phyloP scores from a whole-genome alignment of 1,140 invertebrate species.

The Vanessa tameamea region DNA sequence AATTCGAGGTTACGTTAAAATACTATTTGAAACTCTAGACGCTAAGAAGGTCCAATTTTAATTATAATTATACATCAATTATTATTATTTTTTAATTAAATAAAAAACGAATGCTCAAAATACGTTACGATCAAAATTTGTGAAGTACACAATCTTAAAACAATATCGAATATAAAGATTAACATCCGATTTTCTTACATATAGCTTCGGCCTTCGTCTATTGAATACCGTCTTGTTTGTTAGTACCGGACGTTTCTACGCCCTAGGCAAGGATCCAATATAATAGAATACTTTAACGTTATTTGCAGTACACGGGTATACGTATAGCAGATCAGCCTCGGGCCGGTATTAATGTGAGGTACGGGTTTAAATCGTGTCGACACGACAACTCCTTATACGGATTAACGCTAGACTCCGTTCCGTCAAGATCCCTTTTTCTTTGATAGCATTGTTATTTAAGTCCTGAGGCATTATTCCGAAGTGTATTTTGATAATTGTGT shows the following conservation, averaged over 20 bases:
- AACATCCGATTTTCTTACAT: conserved; percentile 3
- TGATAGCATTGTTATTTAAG: conserved; percentile 40
- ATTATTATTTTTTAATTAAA: too few relatives aligned
- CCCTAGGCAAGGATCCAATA: conserved; percentile 74
- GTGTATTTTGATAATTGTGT: conserved; percentile 11
- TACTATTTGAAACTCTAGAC: too few relatives aligned
- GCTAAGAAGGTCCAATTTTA: too few relatives aligned
- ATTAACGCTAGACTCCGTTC: conserved; percentile 51
- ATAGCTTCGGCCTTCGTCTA: conserved; percentile 38
- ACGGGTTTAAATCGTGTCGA: conserved; percentile 62
- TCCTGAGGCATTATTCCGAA: conserved; percentile 18
- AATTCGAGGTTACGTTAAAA: too few relatives aligned
- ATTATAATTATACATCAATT: too few relatives aligned
- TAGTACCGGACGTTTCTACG: conserved; percentile 63
- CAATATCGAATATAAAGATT: conserved; percentile 26
- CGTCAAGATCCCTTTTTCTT: conserved; percentile 38
- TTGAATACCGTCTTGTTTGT: conserved; percentile 73
- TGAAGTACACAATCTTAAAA: background rate
- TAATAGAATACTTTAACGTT: conserved; percentile 77
- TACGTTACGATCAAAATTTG: too few relatives aligned
- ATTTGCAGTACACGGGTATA: conserved; percentile 69
- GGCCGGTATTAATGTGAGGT: conserved; percentile 66
- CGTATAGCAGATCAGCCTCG: conserved; percentile 49
- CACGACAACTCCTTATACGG: conserved; percentile 51
- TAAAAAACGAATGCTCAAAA: too few relatives aligned